phyloP scores from a whole-genome alignment of 1,140 invertebrate genomes.

The Euwallacea similis region DNA sequence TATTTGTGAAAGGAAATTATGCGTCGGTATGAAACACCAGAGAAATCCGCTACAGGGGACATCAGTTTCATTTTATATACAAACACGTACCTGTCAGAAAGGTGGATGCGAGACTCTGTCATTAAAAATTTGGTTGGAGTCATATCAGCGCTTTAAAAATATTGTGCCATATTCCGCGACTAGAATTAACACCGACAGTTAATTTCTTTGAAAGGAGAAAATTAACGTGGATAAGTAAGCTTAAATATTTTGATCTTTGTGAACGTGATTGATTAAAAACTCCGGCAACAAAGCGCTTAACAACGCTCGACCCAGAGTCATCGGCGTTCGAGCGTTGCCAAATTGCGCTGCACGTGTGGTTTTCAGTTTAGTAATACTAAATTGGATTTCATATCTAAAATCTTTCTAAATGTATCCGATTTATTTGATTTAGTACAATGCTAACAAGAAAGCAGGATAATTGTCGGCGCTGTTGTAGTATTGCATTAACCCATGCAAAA shows the following conservation, averaged over 20 bases:
- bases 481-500: too few species aligned
- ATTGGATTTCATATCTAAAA: not conserved
- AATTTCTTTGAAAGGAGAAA: too few species aligned
- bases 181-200: too few species aligned
- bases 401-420: not conserved
- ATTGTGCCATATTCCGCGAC: too few species aligned
- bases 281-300: constrained; percentile 18
- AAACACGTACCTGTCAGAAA: too few species aligned
- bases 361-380: not conserved
- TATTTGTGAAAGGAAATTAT: constrained; percentile 2
- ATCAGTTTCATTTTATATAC: too few species aligned
- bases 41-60: not conserved
- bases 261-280: constrained; percentile 10
- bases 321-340: constrained; percentile 12
- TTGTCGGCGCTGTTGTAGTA: too few species aligned
- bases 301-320: constrained; percentile 7
- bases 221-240: not conserved
- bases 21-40: not conserved
- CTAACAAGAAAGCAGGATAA: not conserved
- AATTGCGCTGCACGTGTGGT: constrained; percentile 11
- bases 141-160: too few species aligned
- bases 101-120: too few species aligned
- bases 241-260: constrained; percentile 10
- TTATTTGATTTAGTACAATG: not conserved
- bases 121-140: too few species aligned